Evolutionary conservation across 2,888 invertebrate genomes (phyloP).

Genomic region (Pycnomerus fuliginosus): DNA sequence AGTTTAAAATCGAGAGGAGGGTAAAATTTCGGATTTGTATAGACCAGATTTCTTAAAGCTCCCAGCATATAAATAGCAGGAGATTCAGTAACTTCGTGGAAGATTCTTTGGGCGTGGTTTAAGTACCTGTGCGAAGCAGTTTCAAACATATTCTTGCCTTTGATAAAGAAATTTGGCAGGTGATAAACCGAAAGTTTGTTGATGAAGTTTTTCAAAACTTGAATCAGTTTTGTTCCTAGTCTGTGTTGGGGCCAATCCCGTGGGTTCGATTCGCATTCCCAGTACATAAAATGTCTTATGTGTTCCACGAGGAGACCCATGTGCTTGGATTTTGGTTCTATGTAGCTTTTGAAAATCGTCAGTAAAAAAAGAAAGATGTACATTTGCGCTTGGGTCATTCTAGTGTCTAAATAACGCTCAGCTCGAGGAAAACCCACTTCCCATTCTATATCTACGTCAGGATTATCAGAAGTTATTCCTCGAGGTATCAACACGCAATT

Average conservation of each 20-base stretch:
- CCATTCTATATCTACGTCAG: constrained; percentile 67
- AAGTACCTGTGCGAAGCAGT: constrained; percentile 66
- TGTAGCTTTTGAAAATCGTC: constrained; percentile 69
- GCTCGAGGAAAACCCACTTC: constrained; percentile 75
- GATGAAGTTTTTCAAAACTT: constrained; percentile 65
- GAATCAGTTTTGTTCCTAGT: constrained; percentile 66
- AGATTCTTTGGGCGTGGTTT: constrained; percentile 63
- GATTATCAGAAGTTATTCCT: constrained; percentile 64
- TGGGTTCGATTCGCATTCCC: constrained; percentile 68
- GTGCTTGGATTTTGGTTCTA: constrained; percentile 64
- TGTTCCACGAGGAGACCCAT: constrained; percentile 70
- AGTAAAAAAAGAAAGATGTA: constrained; percentile 69
- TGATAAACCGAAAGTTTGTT: constrained; percentile 60
- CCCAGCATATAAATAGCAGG: constrained; percentile 70
- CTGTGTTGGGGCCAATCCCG: constrained; percentile 74
- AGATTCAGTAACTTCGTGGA: constrained; percentile 69
- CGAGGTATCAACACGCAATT: constrained; percentile 72
- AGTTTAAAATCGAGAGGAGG: constrained; percentile 34
- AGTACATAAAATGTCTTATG: constrained; percentile 71
- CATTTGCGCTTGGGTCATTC: constrained; percentile 69
- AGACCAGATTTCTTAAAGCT: constrained; percentile 68
- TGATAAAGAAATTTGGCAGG: constrained; percentile 72
- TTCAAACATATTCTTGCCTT: constrained; percentile 69
- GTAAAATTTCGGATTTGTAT: constrained; percentile 46
- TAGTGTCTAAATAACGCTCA: constrained; percentile 72